Evolutionary conservation across 1,140 invertebrate species (phyloP).

Genomic region (Vollenhovia emeryi): DNA sequence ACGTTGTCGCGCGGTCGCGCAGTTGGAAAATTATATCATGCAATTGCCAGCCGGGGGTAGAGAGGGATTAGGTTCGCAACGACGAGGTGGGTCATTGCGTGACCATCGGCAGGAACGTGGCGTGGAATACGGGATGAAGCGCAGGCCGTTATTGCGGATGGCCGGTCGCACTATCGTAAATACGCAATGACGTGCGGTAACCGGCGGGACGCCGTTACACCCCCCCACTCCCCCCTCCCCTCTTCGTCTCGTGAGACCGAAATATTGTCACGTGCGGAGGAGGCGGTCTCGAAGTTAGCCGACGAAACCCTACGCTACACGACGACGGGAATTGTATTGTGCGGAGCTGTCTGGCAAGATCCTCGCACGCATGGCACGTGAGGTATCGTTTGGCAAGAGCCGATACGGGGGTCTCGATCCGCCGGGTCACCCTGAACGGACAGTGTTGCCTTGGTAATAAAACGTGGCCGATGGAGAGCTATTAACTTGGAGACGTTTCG

Average conservation of each 20-base stretch:
- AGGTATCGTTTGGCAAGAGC: background rate
- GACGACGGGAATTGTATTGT: background rate
- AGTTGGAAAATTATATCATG: slow-evolving; percentile 27
- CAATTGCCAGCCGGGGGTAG: background rate
- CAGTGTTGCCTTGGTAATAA: slow-evolving; percentile 14
- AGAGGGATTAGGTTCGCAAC: background rate
- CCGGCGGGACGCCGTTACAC: background rate
- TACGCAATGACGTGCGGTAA: slow-evolving; percentile 46
- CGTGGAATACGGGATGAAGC: slow-evolving; percentile 58
- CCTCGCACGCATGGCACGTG: slow-evolving; percentile 6
- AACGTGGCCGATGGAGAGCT: slow-evolving; percentile 13
- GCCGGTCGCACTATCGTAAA: slow-evolving; percentile 37
- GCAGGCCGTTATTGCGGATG: slow-evolving; percentile 32
- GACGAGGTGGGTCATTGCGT: slow-evolving; percentile 39
- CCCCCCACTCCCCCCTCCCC: too few relatives aligned
- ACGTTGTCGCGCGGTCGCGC: background rate
- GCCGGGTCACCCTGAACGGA: background rate
- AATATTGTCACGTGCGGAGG: slow-evolving; percentile 29
- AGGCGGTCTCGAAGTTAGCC: background rate
- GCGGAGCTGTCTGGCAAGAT: background rate
- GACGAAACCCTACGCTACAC: background rate
- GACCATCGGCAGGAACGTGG: slow-evolving; percentile 29
- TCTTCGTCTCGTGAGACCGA: background rate
- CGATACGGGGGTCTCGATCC: background rate
- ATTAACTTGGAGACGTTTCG: slow-evolving; percentile 33